Base-by-base conservation (phyloP, 2,797 vertebrate species). In the Anguilla megastoma region DNA sequence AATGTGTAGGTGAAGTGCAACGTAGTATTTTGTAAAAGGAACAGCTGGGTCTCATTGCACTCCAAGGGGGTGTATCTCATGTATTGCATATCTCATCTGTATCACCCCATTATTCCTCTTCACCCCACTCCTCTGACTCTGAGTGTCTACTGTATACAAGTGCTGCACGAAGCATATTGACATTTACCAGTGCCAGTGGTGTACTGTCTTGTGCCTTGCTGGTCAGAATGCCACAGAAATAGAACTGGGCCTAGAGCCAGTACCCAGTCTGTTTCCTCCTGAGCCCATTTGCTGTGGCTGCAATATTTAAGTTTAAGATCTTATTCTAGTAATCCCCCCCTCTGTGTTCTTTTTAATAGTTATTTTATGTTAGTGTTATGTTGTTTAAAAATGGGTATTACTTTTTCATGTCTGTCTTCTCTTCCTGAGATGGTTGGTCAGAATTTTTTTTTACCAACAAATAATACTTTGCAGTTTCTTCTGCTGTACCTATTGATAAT, bases 191-290 rank as follows among this genome's bases (percentile, higher is more conserved):
- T 85, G 50, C 30, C 56, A 85, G 10, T 85, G 36, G 30, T 41
- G 33, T 76, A 41, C 45, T 71, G 63, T 48, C 63, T 82, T 52
- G 74, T 63, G 71, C 84, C 48, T 66, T 86, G 74, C 84, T 87
- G 30, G 82, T 84, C 79, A 83, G 63, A 71, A 18, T 85, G 54
- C 50, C 63, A 33, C n/a, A 16, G 2, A 45, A 84, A 76, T 50
- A 71, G 80, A 88, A 24, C 45, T 74, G 71, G 66, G 87, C 87
- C 50, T 24, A 16, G 30, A 52, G 87, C 87, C 83, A 88, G 66
- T 52, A 45, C 41, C 21, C 33, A 85, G 56, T 63, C 8, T 84
- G 83, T 83, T 86, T 85, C 86, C 10, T 83, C 82, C 45, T 54
- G 58, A 21, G 80, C n/a, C 58, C n/a, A n/a, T 16, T 52, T 87